Percentiles rank a stretch among this genome's conserved stretches.
phyloP scores from a whole-genome alignment of 1,140 invertebrate species.

The Drosophila sulfurigaster region DNA sequence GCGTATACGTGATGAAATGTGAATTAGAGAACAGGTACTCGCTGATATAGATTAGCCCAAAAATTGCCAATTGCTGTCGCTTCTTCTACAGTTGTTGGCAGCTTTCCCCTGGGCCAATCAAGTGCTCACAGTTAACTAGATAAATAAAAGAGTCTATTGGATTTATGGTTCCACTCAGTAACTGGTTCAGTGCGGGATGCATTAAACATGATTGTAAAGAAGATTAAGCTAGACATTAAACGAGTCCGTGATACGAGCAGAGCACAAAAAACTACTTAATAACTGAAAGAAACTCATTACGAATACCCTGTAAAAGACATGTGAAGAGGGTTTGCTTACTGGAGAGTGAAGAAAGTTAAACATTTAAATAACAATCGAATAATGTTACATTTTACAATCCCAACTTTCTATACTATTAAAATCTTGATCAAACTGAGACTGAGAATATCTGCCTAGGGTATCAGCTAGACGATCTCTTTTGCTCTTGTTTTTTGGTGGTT shows the following conservation, averaged over 20 bases:
- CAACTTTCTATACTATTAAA: too few species aligned
- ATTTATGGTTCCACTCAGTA: slow-evolving; percentile 27
- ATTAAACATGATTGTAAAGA: slow-evolving; percentile 35
- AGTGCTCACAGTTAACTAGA: neutral
- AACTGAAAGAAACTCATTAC: slow-evolving; percentile 18
- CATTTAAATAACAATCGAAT: too few species aligned
- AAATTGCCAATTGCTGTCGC: slow-evolving; percentile 1
- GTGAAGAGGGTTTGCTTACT: neutral
- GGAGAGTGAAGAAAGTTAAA: neutral
- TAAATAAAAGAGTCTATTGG: slow-evolving; percentile 17
- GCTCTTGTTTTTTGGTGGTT: slow-evolving; percentile 11
- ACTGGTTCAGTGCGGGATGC: slow-evolving; percentile 26
- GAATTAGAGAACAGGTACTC: slow-evolving; percentile 18
- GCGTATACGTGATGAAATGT: slow-evolving; percentile 26
- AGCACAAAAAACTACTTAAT: slow-evolving; percentile 7
- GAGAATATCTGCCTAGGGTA: too few species aligned
- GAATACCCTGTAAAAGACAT: neutral
- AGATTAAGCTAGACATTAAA: slow-evolving; percentile 40
- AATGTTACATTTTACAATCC: too few species aligned
- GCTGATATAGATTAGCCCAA: slow-evolving; percentile 18
- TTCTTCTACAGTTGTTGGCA: neutral
- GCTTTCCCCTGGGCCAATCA: slow-evolving; percentile 38
- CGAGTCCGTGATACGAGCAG: neutral
- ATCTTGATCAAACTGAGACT: too few species aligned
- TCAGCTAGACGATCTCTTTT: too few species aligned